phyloP scores from a whole-genome alignment of 37 sponge, comb jelly and placozoan genomes.

The Chondrosia reniformis region DNA sequence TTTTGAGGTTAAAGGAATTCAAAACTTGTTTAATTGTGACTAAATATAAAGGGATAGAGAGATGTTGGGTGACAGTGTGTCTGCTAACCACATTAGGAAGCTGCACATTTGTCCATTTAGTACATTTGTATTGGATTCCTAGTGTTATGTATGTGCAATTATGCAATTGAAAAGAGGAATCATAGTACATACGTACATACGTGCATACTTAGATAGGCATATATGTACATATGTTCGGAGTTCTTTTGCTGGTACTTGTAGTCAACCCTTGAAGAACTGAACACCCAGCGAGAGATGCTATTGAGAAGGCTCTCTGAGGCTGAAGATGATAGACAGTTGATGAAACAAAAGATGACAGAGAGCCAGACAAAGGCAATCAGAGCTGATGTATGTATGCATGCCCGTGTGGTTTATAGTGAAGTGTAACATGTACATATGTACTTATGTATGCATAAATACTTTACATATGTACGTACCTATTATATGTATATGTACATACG shows the following conservation, averaged over 20 bases:
- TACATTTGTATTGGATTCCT: too few species aligned
- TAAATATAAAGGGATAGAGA: too few species aligned
- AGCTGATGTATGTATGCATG: neutral
- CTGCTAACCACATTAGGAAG: too few species aligned
- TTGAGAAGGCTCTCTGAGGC: constrained; percentile 31
- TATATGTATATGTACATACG: neutral
- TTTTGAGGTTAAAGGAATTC: too few species aligned
- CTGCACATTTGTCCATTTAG: too few species aligned
- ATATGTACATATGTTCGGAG: neutral
- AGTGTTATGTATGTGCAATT: too few species aligned
- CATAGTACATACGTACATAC: neutral
- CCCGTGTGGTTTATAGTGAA: neutral
- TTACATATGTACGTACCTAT: neutral
- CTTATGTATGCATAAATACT: neutral
- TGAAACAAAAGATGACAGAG: constrained; percentile 31
- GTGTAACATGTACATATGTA: neutral
- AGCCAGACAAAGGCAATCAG: constrained; percentile 25
- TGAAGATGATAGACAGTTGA: constrained; percentile 20
- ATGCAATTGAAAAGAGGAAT: too few species aligned
- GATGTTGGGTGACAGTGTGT: too few species aligned
- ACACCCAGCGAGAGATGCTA: constrained; percentile 35
- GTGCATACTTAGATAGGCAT: neutral
- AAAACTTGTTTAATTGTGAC: too few species aligned
- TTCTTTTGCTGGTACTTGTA: neutral
- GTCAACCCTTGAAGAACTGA: neutral